Evolutionary conservation across 2,797 vertebrate species (phyloP).

Genomic region (Paedocypris micromegethes): DNA sequence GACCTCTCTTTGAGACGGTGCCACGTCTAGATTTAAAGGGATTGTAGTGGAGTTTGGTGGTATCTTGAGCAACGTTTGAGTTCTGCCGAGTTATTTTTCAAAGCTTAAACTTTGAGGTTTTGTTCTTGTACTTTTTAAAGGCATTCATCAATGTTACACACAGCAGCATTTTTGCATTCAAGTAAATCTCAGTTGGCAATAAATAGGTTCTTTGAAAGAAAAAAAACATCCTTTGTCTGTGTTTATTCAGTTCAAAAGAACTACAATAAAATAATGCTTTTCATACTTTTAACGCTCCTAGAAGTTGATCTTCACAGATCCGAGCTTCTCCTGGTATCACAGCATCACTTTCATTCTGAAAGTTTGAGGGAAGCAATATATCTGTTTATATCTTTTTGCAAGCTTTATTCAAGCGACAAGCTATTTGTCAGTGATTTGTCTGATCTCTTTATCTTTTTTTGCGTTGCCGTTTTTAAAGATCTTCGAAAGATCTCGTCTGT

Average conservation of each 20-base stretch:
- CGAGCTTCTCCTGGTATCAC: neutral
- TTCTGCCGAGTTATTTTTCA: too few relatives aligned
- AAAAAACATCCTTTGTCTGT: neutral
- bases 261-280: slow-evolving; percentile 10
- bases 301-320: neutral
- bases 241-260: slow-evolving; percentile 7
- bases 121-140: too few relatives aligned
- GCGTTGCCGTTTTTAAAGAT: neutral
- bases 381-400: neutral
- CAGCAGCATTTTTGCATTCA: neutral
- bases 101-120: neutral
- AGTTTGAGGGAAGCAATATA: neutral
- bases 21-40: slow-evolving; percentile 18
- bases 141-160: neutral
- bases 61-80: neutral
- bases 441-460: neutral
- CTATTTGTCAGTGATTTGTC: neutral
- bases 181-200: neutral
- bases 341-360: slow-evolving; percentile 6
- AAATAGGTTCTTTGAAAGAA: slow-evolving; percentile 15
- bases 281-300: slow-evolving; percentile 6
- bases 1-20: slow-evolving; percentile 42
- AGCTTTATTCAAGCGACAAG: neutral
- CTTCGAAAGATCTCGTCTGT: neutral
- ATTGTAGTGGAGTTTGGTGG: neutral